Percentiles rank a stretch among this genome's conserved stretches.
These are phyloP conservation scores for Megalops atlanticus DNA, from an alignment of 2,113 vertebrate genomes.

Conservation along the genomic window DNA sequence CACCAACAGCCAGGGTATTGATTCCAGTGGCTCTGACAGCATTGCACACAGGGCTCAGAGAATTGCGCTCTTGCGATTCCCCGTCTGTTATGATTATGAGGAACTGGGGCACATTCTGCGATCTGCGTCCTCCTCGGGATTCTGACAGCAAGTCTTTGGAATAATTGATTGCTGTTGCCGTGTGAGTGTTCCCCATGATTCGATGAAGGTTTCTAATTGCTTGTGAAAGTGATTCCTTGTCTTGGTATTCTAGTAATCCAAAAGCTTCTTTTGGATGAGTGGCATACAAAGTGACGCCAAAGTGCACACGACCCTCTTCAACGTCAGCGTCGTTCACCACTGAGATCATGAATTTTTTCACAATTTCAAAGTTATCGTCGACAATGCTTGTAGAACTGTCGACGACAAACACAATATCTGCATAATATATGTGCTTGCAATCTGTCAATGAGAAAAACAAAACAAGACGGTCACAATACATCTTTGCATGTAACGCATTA, in stretches of 20 bases:
- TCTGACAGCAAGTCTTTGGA: slow-evolving; percentile 55
- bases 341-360: slow-evolving; percentile 66
- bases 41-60: slow-evolving; percentile 45
- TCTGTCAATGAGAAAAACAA: slow-evolving; percentile 45
- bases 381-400: slow-evolving; percentile 65
- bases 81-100: slow-evolving; percentile 66
- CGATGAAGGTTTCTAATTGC: slow-evolving; percentile 41
- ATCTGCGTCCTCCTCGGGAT: slow-evolving; percentile 50
- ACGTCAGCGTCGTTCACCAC: slow-evolving; percentile 64
- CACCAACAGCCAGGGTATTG: slow-evolving; percentile 57
- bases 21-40: slow-evolving; percentile 57
- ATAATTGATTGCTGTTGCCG: slow-evolving; percentile 46
- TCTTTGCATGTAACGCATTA: too few relatives aligned
- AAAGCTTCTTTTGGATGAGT: slow-evolving; percentile 51
- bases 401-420: slow-evolving; percentile 68
- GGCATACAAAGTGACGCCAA: slow-evolving; percentile 64
- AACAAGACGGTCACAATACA: too few relatives aligned
- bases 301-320: slow-evolving; percentile 56
- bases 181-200: slow-evolving; percentile 50
- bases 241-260: slow-evolving; percentile 43
- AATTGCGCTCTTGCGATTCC: slow-evolving; percentile 46
- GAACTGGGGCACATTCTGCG: slow-evolving; percentile 58
- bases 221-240: slow-evolving; percentile 44
- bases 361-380: slow-evolving; percentile 38
- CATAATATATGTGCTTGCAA: slow-evolving; percentile 58